Percentiles rank a stretch among this genome's conserved stretches.
These are phyloP conservation scores for Blastomussa wellsi DNA, from an alignment of 92 coral and sea anemone genomes.

Conservation along the genomic window DNA sequence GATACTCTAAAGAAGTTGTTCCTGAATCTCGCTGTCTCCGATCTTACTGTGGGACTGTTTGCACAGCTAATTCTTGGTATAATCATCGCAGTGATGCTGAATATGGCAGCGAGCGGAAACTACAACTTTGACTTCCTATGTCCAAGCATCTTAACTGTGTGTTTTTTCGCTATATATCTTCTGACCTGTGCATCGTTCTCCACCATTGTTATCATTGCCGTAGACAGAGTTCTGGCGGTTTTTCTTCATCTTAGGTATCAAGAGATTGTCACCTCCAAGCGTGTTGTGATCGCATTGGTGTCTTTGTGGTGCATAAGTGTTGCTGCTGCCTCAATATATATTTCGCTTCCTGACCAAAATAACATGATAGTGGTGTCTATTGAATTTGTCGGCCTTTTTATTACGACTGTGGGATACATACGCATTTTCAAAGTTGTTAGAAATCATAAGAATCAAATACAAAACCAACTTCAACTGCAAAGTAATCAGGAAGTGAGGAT, in stretches of 20 bases:
- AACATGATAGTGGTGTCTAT: not conserved
- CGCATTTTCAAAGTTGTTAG: not conserved
- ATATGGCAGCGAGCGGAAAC: not conserved
- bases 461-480: conserved; percentile 4
- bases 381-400: not conserved
- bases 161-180: not conserved
- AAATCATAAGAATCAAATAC: conserved; percentile 25
- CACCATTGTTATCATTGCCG: conserved; percentile 8
- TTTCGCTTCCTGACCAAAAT: not conserved
- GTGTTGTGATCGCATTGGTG: conserved; percentile 21
- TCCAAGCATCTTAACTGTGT: conserved; percentile 2
- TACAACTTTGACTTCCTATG: not conserved
- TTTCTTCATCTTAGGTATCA: conserved; percentile 46
- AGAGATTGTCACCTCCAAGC: conserved; percentile 20
- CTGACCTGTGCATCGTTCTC: conserved; percentile 14
- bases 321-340: not conserved
- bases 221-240: conserved; percentile 36
- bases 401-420: not conserved
- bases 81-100: conserved; percentile 4
- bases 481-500: not conserved
- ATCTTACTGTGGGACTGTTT: conserved; percentile 27
- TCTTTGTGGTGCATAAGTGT: conserved; percentile 3
- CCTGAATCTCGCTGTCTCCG: conserved; percentile 19
- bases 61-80: conserved; percentile 3
- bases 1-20: conserved; percentile 13